phyloP scores from a whole-genome alignment of 2,888 invertebrate genomes.

The Caenorhabditis sp. region DNA sequence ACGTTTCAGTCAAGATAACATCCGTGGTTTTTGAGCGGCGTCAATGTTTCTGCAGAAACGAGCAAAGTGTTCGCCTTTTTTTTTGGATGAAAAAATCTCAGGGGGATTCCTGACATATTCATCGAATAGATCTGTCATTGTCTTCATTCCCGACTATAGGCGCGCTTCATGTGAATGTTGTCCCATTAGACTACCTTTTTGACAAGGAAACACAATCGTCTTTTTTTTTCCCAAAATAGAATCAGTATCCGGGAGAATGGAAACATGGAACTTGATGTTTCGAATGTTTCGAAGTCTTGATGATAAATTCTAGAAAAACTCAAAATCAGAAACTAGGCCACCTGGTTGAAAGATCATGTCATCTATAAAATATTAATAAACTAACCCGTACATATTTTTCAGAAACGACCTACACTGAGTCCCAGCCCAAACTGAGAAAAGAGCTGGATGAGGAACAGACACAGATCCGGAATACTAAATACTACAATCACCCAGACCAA shows the following conservation, averaged over 20 bases:
- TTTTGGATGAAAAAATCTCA: slow-evolving; percentile 28
- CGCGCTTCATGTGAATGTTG: slow-evolving; percentile 33
- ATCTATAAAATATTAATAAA: background rate
- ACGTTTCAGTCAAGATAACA: slow-evolving; percentile 50
- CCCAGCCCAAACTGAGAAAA: background rate
- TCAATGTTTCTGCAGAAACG: slow-evolving; percentile 16
- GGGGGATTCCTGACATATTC: slow-evolving; percentile 54
- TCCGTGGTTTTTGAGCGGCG: slow-evolving; percentile 36
- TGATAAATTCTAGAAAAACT: too few relatives aligned
- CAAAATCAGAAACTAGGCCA: too few relatives aligned
- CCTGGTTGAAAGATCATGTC: background rate
- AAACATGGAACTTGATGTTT: too few relatives aligned
- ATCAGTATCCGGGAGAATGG: too few relatives aligned
- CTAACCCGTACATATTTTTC: background rate
- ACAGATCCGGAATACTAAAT: background rate
- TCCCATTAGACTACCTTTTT: slow-evolving; percentile 16
- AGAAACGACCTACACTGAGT: background rate
- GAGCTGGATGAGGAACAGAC: background rate
- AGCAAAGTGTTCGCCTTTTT: slow-evolving; percentile 41
- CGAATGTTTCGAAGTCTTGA: too few relatives aligned
- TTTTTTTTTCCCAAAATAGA: slow-evolving; percentile 2
- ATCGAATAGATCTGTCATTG: slow-evolving; percentile 49
- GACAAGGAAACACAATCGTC: background rate
- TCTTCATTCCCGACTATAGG: background rate
- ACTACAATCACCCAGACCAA: too few relatives aligned